Conservation (phyloP, 1,140 invertebrate species). For the Cotesia vestalis region DNA sequence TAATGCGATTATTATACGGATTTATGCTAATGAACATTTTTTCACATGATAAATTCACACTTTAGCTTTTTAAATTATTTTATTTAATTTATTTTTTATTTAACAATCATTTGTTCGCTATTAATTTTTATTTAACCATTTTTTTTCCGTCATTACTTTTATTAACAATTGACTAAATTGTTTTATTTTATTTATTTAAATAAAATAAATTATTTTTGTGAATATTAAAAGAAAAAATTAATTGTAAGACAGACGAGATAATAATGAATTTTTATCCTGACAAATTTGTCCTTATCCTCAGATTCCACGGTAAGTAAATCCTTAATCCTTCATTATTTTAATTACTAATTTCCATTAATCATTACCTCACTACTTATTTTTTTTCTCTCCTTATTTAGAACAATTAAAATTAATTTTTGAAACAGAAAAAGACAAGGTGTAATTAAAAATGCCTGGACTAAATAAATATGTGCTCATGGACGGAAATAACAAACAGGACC, state of each 20-base stretch:
- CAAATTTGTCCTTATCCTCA: not conserved
- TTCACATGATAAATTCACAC: not conserved
- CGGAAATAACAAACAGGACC: slow-evolving; percentile 9
- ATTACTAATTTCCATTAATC: slow-evolving; percentile 7
- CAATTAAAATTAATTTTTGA: no score
- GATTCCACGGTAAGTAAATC: slow-evolving; percentile 2
- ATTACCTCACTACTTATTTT: not conserved
- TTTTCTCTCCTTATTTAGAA: not conserved
- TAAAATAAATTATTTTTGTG: no score
- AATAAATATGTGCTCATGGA: not conserved
- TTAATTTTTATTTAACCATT: no score
- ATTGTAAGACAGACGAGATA: no score
- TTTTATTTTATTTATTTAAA: no score
- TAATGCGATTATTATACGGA: not conserved
- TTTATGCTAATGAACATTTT: slow-evolving; percentile 12
- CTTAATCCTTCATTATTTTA: slow-evolving; percentile 5
- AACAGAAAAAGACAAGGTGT: no score
- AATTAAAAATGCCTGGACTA: not conserved
- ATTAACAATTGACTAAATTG: no score
- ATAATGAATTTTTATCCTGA: slow-evolving; percentile 2
- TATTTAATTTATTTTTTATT: not conserved
- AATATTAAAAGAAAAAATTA: no score
- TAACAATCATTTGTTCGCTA: not conserved
- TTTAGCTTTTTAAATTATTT: not conserved
- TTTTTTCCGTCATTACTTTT: no score